Base-by-base conservation (phyloP, 2,797 vertebrate species). In the Sebastes wilsoni region DNA sequence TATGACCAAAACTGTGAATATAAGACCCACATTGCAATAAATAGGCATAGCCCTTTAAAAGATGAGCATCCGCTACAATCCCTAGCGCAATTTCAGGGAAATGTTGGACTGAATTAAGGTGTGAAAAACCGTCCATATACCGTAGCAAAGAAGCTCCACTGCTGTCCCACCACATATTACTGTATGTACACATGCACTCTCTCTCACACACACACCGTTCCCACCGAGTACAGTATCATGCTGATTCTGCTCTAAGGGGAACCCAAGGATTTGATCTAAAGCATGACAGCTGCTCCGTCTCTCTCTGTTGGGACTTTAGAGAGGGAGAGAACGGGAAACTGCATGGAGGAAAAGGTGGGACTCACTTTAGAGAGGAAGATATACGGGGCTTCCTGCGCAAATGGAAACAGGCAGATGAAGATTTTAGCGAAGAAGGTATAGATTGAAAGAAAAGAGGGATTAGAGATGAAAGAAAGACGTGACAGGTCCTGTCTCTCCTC, bases 231-330 rank as follows among this genome's bases (percentile, higher is more conserved):
- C 77, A 72, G 77, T 18, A 62, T 62, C 70, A 52, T 9, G 25
- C 54, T 70, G 42, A 25, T 72, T 32, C 34, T 38, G 8, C 80
- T 81, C 70, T 22, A 11, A 68, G 68, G 69, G 82, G 70, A 86
- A 85, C 64, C 76, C 65, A 6, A 52, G 64, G 77, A 87, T 85
- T 80, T 80, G 77, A 92, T 66, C 71, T 30, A 73, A 81, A 83
- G 72, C 75, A 46, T 78, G 86, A 81, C 88, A 91, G 90, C 77
- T 88, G 84, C 83, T 82, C 79, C 3, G 13, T 76, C n/a, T 75
- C 56, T 68, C 76, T 87, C 82, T 80, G 72, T 8, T 78, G 85
- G 81, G 82, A 77, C 77, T 66, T 71, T 13, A 77, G 62, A 59
- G 68, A 68, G 7, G 11, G 54, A 56, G 66, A 20, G 72, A 66